Evolutionary conservation across 2,888 invertebrate genomes (phyloP), one percentile per base, ranked within the genome.

Genomic region (Strigamia maritima): DNA sequence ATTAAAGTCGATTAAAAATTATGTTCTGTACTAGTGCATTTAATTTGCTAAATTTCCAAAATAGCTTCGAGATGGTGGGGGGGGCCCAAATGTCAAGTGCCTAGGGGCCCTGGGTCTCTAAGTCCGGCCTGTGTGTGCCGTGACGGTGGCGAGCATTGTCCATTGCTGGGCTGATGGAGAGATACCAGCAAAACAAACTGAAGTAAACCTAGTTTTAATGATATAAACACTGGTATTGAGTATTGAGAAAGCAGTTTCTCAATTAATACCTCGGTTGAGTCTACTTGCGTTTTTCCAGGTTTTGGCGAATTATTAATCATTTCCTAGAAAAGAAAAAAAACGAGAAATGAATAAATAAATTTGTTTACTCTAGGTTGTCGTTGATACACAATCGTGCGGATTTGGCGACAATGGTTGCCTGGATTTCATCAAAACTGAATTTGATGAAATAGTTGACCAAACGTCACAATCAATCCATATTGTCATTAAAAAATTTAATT

Each of bases 371-470:
- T 80, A 91, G 89, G 90, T 91, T 22, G 88, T 91, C 35, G 91
- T 94, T 74, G 93, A 94, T 85, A 90, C 92, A 76, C 94, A 94
- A 86, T 93, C 92, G 91, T 94, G 94, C 65, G 92, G 92, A 16
- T 93, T 93, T 85, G 94, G 94, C 2, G 94, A 94, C 86, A 92
- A 93, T 84, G 93, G 92, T 77, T 91, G 91, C 78, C 85, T 94
- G 75, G 90, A 92, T 86, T 94, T 93, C 86, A 87, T 93, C 79
- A 90, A 90, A 84, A 93, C 93, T 0, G 90, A 91, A 81, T 90
- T 90, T 83, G 94, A 94, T 85, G 86, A 87, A 35, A 89, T 90
- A 82, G 90, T 93, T 3, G 94, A 94, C 84, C 87, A 88, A 6
- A 88, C 89, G 82, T 93, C n/a, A n/a, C 93, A 12, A 12, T 65